Base-by-base conservation (phyloP, 2,113 vertebrate genomes). In the Anguilla japonica region DNA sequence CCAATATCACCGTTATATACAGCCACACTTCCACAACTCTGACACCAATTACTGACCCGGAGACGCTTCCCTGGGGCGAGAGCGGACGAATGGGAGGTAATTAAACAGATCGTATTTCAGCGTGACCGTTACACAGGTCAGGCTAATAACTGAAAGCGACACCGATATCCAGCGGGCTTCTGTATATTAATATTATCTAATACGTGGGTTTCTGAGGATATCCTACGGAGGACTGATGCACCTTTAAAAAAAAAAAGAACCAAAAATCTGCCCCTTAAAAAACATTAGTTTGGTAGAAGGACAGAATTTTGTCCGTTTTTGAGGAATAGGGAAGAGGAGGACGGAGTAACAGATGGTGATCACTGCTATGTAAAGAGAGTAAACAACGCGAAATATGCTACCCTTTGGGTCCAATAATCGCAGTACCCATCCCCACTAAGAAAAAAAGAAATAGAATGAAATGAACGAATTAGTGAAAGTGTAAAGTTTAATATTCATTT, bases 31-130 rank as follows among this genome's bases (percentile, higher is more conserved):
- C 26, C 26, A 22, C 63, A 71, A 71, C 2, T 43, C 46, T 81
- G 80, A 81, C 80, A 81, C 41, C 80, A 81, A 81, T 81, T 81
- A 81, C 16, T 81, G 22, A 81, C 80, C 41, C 5, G 5, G 7
- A 41, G 41, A 41, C 79, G 2, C 7, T 46, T 46, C 8, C 41
- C 20, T 81, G 80, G 41, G 41, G 29, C 39, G 5, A 40, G 41
- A 40, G 41, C 20, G 41, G 80, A 81, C 46, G 41, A 81, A 41
- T 81, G 80, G 41, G 2, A 1, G 41, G 41, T 46, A 46, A 81
- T 81, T 81, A 81, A 81, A 81, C 80, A 43, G 80, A 26, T 81
- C 80, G 41, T 81, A 81, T 81, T 81, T 81, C 41, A 81, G 16
- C 0, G 41, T 81, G 80, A 81, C 41, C 5, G 15, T 81, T 9